Evolutionary conservation across 1,140 invertebrate species (phyloP).

Genomic region (Acromyrmex heyeri): DNA sequence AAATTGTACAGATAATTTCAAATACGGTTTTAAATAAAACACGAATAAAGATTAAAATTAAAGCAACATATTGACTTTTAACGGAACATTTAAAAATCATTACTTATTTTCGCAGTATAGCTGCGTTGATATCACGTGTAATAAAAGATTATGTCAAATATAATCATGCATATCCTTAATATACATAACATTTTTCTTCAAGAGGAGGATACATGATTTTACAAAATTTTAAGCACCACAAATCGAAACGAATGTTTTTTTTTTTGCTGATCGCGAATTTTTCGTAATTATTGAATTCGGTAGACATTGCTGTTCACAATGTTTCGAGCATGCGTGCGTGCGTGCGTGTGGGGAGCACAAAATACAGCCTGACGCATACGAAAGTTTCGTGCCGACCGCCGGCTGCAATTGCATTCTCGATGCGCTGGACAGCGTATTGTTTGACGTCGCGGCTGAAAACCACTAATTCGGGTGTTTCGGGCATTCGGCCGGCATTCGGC

Average conservation of each 20-base stretch:
- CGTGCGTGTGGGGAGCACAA: conserved; percentile 20
- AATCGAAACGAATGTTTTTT: background rate
- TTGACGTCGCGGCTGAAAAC: conserved; percentile 69
- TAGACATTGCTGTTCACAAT: background rate
- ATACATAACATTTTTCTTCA: background rate
- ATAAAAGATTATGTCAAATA: background rate
- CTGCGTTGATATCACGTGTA: background rate
- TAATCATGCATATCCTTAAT: background rate
- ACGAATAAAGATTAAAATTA: background rate
- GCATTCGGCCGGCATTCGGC: conserved; percentile 45
- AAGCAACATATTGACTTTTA: background rate
- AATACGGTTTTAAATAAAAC: background rate
- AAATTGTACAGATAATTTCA: too few relatives aligned
- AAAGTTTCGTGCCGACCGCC: conserved; percentile 58
- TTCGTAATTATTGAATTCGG: conserved; percentile 34
- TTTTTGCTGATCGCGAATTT: conserved; percentile 1
- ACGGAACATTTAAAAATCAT: background rate
- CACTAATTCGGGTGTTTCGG: conserved; percentile 68
- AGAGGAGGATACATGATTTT: background rate
- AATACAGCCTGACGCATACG: conserved; percentile 57
- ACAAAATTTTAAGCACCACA: background rate
- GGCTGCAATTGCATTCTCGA: conserved; percentile 70
- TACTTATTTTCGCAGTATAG: background rate
- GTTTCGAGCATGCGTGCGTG: background rate
- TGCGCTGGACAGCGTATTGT: conserved; percentile 61